Evolutionary conservation across 2,888 invertebrate species (phyloP), one percentile per base, ranked within the genome.

Genomic region (Drosophila meridionalis): DNA sequence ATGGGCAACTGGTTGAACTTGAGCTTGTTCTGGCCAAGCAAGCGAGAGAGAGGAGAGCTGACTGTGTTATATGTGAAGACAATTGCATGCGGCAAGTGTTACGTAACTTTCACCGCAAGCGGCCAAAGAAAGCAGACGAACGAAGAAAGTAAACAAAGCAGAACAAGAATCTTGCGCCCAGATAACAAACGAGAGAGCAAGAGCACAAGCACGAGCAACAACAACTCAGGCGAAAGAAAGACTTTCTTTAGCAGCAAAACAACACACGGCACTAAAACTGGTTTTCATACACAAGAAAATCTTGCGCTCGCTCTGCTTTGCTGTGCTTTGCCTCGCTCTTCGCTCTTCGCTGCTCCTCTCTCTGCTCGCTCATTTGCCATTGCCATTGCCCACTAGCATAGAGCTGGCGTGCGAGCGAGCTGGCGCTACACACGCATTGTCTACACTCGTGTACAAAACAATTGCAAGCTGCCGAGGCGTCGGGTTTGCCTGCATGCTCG

Each of bases 51-150:
- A 56, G 30, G 34, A 36, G 56, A 14, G 47, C 6, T 8, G 53
- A 26, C 52, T 4, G 48, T 42, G n/a, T n/a, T 7, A 40, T 7
- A 40, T 7, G 36, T 42, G 50, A 43, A 43, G 64, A 40, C 69
- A 77, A 83, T 73, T 77, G 65, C 73, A 76, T 80, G 68, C 73
- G 74, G 56, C 69, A 69, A 76, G 75, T 80, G 86, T 92, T 92
- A 91, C 89, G 87, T 92, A 92, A 92, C 91, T 92, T 92, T 92
- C 92, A 87, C 90, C 90, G 78, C 68, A 77, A 40, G 38, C 36
- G 53, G 75, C 67, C 57, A 67, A 80, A 73, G 74, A 82, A 85
- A 73, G 73, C 68, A 28, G 61, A 50, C 77, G 85, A 87, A 87
- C 77, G 85, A 89, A 89, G 86, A 88, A 85, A 90, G 81, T 84